These are phyloP conservation scores for Heptranchias perlo DNA, from an alignment of 2,113 vertebrate species.

Conservation along the genomic window DNA sequence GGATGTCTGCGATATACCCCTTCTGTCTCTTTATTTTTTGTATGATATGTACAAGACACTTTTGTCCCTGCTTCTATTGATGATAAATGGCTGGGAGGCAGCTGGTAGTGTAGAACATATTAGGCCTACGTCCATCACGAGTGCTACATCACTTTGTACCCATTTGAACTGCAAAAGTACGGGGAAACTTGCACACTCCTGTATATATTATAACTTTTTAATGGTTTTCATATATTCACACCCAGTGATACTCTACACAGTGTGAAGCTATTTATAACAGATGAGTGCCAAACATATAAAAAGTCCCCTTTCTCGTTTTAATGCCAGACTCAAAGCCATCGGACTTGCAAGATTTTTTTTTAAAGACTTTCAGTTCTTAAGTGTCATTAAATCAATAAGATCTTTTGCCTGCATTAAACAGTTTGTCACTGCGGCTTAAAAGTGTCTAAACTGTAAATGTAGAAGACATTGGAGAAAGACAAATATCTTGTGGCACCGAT, in stretches of 20 bases:
- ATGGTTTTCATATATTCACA: neutral
- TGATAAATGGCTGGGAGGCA: neutral
- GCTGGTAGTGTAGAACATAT: neutral
- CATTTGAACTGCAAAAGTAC: neutral
- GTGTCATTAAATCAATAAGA: neutral
- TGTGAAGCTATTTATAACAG: neutral
- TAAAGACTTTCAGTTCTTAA: neutral
- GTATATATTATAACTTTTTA: neutral
- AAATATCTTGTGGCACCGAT: conserved; percentile 10
- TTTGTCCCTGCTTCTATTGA: neutral
- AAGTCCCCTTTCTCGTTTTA: neutral
- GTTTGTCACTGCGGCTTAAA: conserved; percentile 1
- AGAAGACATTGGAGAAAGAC: neutral
- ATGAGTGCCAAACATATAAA: neutral
- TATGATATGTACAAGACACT: neutral
- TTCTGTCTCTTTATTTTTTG: neutral
- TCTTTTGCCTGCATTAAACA: conserved; percentile 25
- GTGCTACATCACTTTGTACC: neutral
- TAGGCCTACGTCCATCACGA: neutral
- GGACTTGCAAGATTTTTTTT: neutral
- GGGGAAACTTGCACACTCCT: neutral
- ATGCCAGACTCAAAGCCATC: neutral
- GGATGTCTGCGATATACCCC: too few relatives aligned
- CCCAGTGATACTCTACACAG: neutral
- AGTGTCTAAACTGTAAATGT: neutral